Percentiles rank a stretch among this genome's conserved stretches.
phyloP scores from a whole-genome alignment of 37 sponge, comb jelly and placozoan genomes.

The Spongilla lacustris region DNA sequence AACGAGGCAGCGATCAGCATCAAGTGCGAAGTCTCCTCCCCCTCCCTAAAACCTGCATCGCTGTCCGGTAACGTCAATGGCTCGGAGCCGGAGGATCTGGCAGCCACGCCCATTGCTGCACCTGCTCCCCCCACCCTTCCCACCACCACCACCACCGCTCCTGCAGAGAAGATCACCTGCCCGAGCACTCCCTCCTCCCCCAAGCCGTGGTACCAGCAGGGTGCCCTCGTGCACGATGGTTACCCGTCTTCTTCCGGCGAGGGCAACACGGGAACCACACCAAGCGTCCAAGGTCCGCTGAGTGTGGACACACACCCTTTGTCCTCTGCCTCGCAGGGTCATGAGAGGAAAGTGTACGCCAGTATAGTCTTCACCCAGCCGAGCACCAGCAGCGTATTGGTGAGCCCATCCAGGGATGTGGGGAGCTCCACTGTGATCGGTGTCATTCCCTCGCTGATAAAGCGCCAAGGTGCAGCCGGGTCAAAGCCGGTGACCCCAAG shows the following conservation, averaged over 20 bases:
- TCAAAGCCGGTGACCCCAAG: neutral
- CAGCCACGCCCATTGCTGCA: neutral
- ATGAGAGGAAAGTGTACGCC: neutral
- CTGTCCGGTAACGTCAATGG: neutral
- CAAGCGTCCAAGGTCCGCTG: neutral
- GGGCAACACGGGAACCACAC: neutral
- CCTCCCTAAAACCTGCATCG: neutral
- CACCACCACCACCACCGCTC: neutral
- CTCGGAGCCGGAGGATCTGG: neutral
- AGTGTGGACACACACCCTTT: neutral
- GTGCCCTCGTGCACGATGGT: neutral
- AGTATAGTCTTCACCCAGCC: neutral
- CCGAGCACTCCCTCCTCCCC: neutral
- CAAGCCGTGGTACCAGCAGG: neutral
- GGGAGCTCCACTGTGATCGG: no score
- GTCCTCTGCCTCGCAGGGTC: neutral
- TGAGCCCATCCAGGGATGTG: neutral
- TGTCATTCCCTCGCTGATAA: no score
- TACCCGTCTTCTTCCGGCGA: neutral
- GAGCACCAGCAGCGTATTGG: neutral
- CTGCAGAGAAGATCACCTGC: neutral
- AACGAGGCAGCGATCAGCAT: neutral
- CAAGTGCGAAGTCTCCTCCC: neutral
- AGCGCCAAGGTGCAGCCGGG: neutral
- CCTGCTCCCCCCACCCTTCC: neutral